phyloP scores from a whole-genome alignment of 2,797 vertebrate species.

The Carapus acus region DNA sequence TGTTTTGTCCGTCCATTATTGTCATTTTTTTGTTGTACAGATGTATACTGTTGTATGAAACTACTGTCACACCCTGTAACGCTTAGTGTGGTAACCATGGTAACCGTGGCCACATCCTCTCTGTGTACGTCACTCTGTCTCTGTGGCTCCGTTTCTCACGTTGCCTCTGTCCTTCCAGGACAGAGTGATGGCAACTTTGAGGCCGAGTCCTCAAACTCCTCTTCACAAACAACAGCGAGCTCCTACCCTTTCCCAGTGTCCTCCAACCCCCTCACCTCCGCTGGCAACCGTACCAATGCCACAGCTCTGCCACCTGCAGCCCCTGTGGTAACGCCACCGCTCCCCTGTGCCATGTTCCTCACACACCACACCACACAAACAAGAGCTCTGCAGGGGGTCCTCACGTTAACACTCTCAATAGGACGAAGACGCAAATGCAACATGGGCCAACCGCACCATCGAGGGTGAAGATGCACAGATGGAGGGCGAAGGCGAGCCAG shows the following conservation, averaged over 20 bases:
- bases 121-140: not conserved
- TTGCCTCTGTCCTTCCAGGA: too few species aligned
- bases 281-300: too few species aligned
- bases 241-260: accelerated
- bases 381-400: not conserved
- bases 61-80: too few species aligned
- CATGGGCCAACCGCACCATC: not conserved
- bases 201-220: too few species aligned
- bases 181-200: too few species aligned
- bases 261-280: accelerated
- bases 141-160: not conserved
- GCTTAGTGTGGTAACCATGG: not conserved
- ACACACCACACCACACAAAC: too few species aligned
- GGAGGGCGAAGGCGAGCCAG: too few species aligned
- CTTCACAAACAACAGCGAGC: not conserved
- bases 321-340: not conserved
- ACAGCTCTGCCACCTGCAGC: accelerated
- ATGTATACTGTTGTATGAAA: too few species aligned
- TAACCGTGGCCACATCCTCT: not conserved
- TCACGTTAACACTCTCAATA: not conserved
- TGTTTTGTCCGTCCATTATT: too few species aligned
- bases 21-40: too few species aligned
- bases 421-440: not conserved
- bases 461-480: too few species aligned
- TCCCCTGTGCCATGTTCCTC: not conserved